Evolutionary conservation across 1,140 invertebrate genomes (phyloP).

Genomic region (Schlechtendalia chinensis): DNA sequence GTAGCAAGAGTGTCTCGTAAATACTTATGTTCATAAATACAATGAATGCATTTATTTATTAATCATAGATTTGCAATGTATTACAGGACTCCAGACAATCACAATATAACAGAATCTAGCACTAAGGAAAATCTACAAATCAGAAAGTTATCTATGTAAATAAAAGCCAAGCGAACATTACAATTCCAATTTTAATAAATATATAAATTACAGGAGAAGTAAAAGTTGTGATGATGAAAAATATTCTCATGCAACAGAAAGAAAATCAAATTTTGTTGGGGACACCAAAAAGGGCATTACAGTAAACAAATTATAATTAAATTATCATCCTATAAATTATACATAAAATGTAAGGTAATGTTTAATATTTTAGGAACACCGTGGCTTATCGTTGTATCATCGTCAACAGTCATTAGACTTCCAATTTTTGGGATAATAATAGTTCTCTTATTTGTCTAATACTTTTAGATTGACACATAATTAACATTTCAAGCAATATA

Average conservation of each 20-base stretch:
- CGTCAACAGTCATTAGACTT: slow-evolving; percentile 40
- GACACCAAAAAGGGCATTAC: slow-evolving; percentile 20
- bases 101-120: neutral
- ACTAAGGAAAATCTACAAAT: slow-evolving; percentile 36
- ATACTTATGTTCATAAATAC: neutral
- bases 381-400: slow-evolving; percentile 38
- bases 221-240: slow-evolving; percentile 45
- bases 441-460: neutral
- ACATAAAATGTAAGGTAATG: neutral
- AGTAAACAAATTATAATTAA: neutral
- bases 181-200: neutral
- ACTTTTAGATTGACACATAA: slow-evolving; percentile 25
- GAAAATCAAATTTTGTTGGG: slow-evolving; percentile 43
- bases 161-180: too few species aligned
- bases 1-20: slow-evolving; percentile 27
- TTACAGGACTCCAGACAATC: neutral
- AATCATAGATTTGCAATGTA: neutral
- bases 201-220: slow-evolving; percentile 31
- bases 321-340: neutral
- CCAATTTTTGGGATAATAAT: slow-evolving; percentile 41
- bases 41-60: slow-evolving; percentile 8
- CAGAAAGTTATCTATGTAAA: slow-evolving; percentile 40
- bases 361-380: slow-evolving; percentile 36
- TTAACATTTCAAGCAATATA: slow-evolving; percentile 18
- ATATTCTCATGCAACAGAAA: slow-evolving; percentile 37